Base-by-base conservation (phyloP, 2,797 vertebrate species). In the Odontamblyopus rebecca region DNA sequence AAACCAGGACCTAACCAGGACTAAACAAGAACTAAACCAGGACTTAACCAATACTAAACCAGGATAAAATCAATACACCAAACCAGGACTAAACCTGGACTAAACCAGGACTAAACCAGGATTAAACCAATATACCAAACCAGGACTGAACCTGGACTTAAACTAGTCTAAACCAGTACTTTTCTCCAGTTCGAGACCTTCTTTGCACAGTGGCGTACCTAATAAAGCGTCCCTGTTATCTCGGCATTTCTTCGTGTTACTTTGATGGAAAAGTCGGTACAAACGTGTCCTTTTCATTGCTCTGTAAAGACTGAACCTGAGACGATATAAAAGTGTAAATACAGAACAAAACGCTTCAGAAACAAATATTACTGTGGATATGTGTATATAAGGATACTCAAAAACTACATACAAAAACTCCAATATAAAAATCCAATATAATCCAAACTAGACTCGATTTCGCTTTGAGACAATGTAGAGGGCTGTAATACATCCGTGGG, bases 251-350 rank as follows among this genome's bases (percentile, higher is more conserved):
- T 57, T 57, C n/a, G 0, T 11, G n/a, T 60, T 26, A 0, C 6
- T 51, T 50, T 66, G 64, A 26, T 66, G 64, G 44, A 66, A 66
- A 66, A 66, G 63, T n/a, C 8, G 32, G 61, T 23, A 5, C 15
- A 29, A 35, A 11, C n/a, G 9, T 41, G 32, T 63, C 18, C 23
- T 48, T 65, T 65, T 26, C 29, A 9, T 30, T 27, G 15, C 29
- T 26, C 26, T 50, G 63, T 50, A 65, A 50, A 50, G 63, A 65
- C 63, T 65, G 63, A 65, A 50, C 27, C 6, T 16, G 26, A 48
- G 12, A 27, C 23, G 48, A 65, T 8, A 64, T 64, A 64, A 64
- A 64, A 16, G 41, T 66, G 38, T 64, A 64, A 13, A 66, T 51
- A 51, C 8, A 18, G 64, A 66, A 66, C 64, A 66, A 66, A 66